phyloP scores from a whole-genome alignment of 2,888 invertebrate species.

The Eupsilia transversa region DNA sequence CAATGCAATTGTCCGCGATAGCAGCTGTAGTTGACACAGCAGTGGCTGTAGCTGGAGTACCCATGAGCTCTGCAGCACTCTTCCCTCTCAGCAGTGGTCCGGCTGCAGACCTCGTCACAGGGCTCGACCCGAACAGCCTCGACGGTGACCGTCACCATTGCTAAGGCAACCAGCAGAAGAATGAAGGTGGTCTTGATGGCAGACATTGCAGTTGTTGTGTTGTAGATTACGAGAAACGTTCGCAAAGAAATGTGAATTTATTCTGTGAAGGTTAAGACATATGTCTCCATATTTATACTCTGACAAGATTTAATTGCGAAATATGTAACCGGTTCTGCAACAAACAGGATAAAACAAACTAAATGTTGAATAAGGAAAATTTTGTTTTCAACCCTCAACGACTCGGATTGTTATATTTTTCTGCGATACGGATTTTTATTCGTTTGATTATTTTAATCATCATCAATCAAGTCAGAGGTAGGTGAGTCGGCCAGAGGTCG shows the following conservation, averaged over 20 bases:
- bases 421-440: not conserved
- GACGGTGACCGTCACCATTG: slow-evolving; percentile 43
- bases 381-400: slow-evolving; percentile 1
- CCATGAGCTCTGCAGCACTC: slow-evolving; percentile 43
- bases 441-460: not conserved
- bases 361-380: not conserved
- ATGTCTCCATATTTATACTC: not conserved
- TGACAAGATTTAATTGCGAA: not conserved
- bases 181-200: slow-evolving; percentile 34
- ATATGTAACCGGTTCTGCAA: not conserved
- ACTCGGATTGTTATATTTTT: not conserved
- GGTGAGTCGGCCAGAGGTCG: no score
- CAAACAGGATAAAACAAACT: not conserved
- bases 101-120: slow-evolving; percentile 42
- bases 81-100: slow-evolving; percentile 9
- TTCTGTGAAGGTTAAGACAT: not conserved
- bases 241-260: not conserved
- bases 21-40: no score
- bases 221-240: slow-evolving; percentile 1
- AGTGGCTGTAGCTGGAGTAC: not conserved
- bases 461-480: no score
- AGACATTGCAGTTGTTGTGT: slow-evolving; percentile 32
- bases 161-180: slow-evolving; percentile 41
- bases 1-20: rapidly evolving
- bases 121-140: slow-evolving; percentile 15